phyloP scores from a whole-genome alignment of 2,797 vertebrate species.

The Micropoecilia bifurca region DNA sequence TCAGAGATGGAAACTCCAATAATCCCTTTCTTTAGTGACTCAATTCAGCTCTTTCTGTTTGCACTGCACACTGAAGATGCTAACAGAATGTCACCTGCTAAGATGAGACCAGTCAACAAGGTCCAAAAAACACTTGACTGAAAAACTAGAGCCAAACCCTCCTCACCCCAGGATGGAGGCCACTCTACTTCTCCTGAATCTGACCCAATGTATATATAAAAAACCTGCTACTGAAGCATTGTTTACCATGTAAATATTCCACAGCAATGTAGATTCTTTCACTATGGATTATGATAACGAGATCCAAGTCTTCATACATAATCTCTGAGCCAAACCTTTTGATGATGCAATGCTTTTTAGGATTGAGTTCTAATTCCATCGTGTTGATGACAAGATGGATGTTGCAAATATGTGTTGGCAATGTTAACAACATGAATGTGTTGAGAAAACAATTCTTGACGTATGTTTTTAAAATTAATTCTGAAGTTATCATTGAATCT shows the following conservation, averaged over 20 bases:
- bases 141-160: not conserved
- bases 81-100: not conserved
- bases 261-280: not conserved
- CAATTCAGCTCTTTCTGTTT: not conserved
- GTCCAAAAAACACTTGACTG: no score
- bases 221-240: not conserved
- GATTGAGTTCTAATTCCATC: conserved; percentile 20
- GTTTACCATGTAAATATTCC: not conserved
- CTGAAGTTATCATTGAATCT: not conserved
- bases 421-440: not conserved
- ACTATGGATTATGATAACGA: not conserved
- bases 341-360: not conserved
- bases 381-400: conserved; percentile 2
- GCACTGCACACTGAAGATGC: not conserved
- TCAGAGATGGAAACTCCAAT: not conserved
- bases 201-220: not conserved
- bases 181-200: not conserved
- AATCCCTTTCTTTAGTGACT: not conserved
- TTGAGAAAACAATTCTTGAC: not conserved
- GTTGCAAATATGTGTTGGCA: not conserved
- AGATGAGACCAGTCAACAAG: not conserved
- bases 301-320: not conserved
- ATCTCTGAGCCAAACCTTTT: conserved; percentile 10
- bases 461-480: not conserved
- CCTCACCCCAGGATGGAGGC: not conserved